Evolutionary conservation across 2,113 vertebrate species (phyloP), one percentile per base, ranked within the genome.

Genomic region (Antigone vipio): DNA sequence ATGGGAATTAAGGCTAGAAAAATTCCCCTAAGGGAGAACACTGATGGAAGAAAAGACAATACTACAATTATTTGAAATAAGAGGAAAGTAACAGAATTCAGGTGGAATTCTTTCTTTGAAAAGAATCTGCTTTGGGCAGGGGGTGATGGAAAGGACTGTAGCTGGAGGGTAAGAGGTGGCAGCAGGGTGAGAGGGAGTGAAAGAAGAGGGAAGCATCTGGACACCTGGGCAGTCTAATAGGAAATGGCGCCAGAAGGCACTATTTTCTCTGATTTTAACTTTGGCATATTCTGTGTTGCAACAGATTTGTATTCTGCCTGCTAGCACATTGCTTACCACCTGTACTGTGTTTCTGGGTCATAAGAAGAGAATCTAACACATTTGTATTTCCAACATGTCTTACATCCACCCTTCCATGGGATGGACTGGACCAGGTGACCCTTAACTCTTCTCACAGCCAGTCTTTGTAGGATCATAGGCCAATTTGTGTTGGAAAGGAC

Each of bases 61-160:
- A 47, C 88, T 94, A 47, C 92, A 97, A 95, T 97, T 97, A 97
- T 77, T 91, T 97, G 60, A 96, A 97, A 89, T 83, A 88, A 88
- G 90, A 93, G 72, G 81, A 93, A 97, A 95, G 72, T 79, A 85
- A 63, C 49, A 94, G 63, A 92, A 88, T 91, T 94, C 69, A 76
- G 93, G 72, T 77, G 56, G 53, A 96, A 96, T 96, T 96, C 52
- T 84, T 95, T 94, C 56, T 77, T 93, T 92, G 86, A 92, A 93
- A 95, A n/a, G 88, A 96, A 94, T 95, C 55, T 94, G 40, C 58
- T 95, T 91, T 86, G 85, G 80, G 86, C 73, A 92, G 44, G 5
- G 42, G 4, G 16, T 81, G 68, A 83, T 81, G 85, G 92, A 71
- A 87, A 76, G 26, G 63, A 47, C 63, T 55, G 12, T 73, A 89